A percentile compares a stretch with the other conserved stretches of the same genome.
Conservation (phyloP, 2,888 invertebrate genomes). For the Cryptus viduatorius region DNA sequence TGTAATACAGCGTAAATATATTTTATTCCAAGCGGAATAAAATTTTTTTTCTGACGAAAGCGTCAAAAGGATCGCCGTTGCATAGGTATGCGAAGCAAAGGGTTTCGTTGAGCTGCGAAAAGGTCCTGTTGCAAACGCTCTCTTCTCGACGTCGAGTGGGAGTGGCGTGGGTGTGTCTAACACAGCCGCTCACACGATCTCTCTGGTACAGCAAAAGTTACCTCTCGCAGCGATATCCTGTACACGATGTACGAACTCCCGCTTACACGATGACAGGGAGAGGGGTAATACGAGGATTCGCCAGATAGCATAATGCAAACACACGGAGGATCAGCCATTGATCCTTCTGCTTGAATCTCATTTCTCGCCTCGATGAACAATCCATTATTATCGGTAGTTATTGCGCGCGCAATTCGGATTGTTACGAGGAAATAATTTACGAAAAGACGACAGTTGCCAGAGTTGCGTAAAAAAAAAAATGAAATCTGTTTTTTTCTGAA, state of each 20-base stretch:
- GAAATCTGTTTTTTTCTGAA: conserved; percentile 20
- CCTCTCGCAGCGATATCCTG: conserved; percentile 59
- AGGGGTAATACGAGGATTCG: conserved; percentile 31
- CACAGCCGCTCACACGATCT: conserved; percentile 75
- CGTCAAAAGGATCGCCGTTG: background rate
- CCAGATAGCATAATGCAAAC: conserved; percentile 20
- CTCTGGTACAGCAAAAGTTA: conserved; percentile 23
- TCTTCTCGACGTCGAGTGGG: conserved; percentile 76
- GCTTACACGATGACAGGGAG: conserved; percentile 68
- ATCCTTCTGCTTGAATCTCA: conserved; percentile 34
- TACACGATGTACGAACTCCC: conserved; percentile 77
- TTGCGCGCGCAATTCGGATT: background rate
- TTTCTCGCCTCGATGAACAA: conserved; percentile 9
- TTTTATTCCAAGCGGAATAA: background rate
- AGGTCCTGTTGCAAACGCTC: conserved; percentile 15
- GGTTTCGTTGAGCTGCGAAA: background rate
- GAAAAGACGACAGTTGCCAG: background rate
- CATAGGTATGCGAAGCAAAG: background rate
- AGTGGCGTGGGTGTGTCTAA: conserved; percentile 84
- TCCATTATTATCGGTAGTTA: conserved; percentile 38
- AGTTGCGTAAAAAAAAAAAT: conserved; percentile 12
- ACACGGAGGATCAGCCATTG: conserved; percentile 49
- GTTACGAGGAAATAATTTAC: background rate
- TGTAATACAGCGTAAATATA: too few species aligned
- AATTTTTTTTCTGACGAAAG: background rate